Evolutionary conservation across 1,140 invertebrate species (phyloP).

Genomic region (Zaprionus inermis): DNA sequence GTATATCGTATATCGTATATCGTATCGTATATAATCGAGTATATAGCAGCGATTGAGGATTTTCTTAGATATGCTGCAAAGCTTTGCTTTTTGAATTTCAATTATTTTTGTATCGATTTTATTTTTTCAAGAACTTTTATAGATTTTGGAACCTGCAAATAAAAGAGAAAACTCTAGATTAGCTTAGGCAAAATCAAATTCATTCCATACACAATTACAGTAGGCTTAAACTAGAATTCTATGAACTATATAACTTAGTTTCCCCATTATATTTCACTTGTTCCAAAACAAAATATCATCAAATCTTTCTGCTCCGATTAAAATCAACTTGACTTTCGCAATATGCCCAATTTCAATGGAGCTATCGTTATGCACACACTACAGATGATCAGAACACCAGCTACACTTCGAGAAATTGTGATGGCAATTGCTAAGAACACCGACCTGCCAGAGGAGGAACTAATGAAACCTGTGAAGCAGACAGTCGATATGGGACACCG

Average conservation of each 20-base stretch:
- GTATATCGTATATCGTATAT: too few species aligned
- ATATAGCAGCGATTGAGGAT: background rate
- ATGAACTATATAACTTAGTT: background rate
- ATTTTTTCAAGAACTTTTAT: background rate
- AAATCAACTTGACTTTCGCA: background rate
- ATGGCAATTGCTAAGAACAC: conserved; percentile 56
- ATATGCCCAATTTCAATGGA: conserved; percentile 70
- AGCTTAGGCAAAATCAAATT: background rate
- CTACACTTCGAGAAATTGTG: conserved; percentile 62
- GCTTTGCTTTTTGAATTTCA: background rate
- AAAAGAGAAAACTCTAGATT: background rate
- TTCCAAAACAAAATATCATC: background rate
- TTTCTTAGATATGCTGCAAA: background rate
- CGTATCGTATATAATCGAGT: background rate
- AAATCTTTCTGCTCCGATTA: background rate
- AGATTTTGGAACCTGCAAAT: background rate
- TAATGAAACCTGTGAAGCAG: conserved; percentile 57
- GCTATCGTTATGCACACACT: conserved; percentile 66
- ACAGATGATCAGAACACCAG: conserved; percentile 51
- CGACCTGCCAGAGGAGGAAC: conserved; percentile 44
- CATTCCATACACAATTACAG: background rate
- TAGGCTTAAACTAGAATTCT: background rate
- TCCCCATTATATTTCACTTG: conserved; percentile 12
- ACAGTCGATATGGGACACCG: conserved; percentile 56
- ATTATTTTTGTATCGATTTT: background rate